Base-by-base conservation (phyloP, 2,113 vertebrate species). In the Peromyscus polionotus region DNA sequence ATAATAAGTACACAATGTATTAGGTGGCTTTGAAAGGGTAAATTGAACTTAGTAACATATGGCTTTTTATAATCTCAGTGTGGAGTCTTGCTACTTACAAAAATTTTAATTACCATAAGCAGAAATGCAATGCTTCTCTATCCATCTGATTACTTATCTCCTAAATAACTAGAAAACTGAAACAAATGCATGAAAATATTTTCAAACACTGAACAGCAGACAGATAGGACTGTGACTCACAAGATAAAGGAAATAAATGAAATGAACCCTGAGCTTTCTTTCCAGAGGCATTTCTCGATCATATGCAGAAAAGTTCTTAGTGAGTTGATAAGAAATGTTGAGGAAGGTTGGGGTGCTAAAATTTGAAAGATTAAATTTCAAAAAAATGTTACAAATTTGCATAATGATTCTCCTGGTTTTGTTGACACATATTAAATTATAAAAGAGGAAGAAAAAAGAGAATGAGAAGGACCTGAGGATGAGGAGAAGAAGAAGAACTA, bases 101-200 rank as follows among this genome's bases (percentile, higher is more conserved):
- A 36, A 76, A 70, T 22, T 36, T 83, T 88, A 72, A 57, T 73
- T 75, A 91, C 57, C 57, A 87, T 14, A 45, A 31, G 2, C 70
- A 19, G 36, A 36, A 94, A 88, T 13, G 2, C 75, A 68, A 26
- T 73, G 2, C 12, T 54, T 51, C 51, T 9, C 51, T 57, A 63
- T 63, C 13, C 14, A 54, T 14, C n/a, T 83, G 45, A 68, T 26
- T 28, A 39, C 6, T 36, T 68, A 13, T n/a, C 91, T 80, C 17
- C 57, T 75, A 36, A 93, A 75, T 24, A 90, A 73, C 24, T 81
- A 77, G 68, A 67, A 95, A 97, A 75, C 4, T 31, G 61, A 61
- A 90, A 92, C 39, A 57, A 95, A 83, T 92, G 57, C 6, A 42
- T 76, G 22, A 88, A 73, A 72, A 61, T 84, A 8, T 59, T 92